Conservation (phyloP, 1,140 invertebrate genomes). For the Saccostrea glomerata region DNA sequence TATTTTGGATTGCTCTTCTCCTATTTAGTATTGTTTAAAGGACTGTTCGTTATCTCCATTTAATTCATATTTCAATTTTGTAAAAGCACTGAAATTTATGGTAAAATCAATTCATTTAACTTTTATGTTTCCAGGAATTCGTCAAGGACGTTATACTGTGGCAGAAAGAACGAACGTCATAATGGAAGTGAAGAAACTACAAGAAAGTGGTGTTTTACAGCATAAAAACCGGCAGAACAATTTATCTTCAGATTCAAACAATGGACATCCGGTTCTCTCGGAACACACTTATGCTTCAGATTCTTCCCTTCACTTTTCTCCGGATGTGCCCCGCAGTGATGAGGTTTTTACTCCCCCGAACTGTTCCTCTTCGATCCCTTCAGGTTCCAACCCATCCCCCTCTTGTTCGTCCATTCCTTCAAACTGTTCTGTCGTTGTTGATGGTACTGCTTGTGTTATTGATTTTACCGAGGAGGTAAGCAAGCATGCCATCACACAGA, state of each 20-base stretch:
- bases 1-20: no score
- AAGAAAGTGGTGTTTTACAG: not conserved
- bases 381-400: not conserved
- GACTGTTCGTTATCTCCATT: no score
- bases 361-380: not conserved
- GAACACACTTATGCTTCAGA: not conserved
- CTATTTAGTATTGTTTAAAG: no score
- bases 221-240: not conserved
- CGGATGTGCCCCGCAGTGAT: not conserved
- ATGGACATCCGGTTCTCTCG: not conserved
- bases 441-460: not conserved
- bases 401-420: not conserved
- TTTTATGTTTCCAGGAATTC: conserved; percentile 29
- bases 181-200: conserved; percentile 55
- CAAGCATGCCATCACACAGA: not conserved
- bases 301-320: not conserved
- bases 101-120: no score
- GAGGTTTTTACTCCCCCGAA: not conserved
- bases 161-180: conserved; percentile 61
- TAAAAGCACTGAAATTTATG: no score
- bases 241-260: not conserved
- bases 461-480: not conserved
- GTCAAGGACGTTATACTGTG: conserved; percentile 61
- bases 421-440: not conserved
- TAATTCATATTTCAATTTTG: no score